phyloP scores from a whole-genome alignment of 2,113 vertebrate genomes.

The Rhea pennata region DNA sequence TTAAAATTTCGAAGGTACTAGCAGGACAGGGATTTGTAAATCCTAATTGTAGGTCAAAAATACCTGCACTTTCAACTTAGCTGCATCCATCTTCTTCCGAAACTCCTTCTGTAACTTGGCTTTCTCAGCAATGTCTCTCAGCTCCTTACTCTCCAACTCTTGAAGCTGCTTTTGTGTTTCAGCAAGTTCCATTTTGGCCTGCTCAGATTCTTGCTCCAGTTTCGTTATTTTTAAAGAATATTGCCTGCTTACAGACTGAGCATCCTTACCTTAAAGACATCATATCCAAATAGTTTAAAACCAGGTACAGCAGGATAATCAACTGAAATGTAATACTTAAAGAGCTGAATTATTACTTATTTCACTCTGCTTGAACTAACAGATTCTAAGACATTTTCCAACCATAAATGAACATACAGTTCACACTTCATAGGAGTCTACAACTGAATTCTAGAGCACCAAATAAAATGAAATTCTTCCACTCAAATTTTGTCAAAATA shows the following conservation, averaged over 20 bases:
- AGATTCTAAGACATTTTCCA: conserved; percentile 10
- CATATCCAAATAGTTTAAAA: conserved; percentile 13
- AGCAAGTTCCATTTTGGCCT: conserved; percentile 73
- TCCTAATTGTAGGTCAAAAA: not conserved
- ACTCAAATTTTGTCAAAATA: not conserved
- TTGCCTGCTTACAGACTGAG: conserved; percentile 78
- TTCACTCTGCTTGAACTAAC: not conserved
- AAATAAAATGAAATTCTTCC: not conserved
- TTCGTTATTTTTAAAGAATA: conserved; percentile 79
- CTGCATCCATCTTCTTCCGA: conserved; percentile 78
- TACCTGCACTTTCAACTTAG: conserved; percentile 83
- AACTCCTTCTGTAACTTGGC: conserved; percentile 78
- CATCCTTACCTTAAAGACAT: conserved; percentile 77
- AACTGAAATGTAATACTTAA: not conserved
- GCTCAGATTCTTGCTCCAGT: conserved; percentile 78
- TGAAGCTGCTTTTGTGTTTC: conserved; percentile 79
- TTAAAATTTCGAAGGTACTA: not conserved
- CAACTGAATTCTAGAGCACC: not conserved
- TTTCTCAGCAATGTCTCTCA: conserved; percentile 75
- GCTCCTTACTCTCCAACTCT: conserved; percentile 78
- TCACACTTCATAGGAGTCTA: not conserved
- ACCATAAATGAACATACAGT: not conserved
- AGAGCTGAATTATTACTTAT: not conserved
- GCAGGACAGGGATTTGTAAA: not conserved
- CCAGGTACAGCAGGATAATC: not conserved